Percentiles rank a stretch among this genome's conserved stretches.
These are phyloP conservation scores for Anagrus nilaparvatae DNA, from an alignment of 1,140 invertebrate species.

Conservation along the genomic window DNA sequence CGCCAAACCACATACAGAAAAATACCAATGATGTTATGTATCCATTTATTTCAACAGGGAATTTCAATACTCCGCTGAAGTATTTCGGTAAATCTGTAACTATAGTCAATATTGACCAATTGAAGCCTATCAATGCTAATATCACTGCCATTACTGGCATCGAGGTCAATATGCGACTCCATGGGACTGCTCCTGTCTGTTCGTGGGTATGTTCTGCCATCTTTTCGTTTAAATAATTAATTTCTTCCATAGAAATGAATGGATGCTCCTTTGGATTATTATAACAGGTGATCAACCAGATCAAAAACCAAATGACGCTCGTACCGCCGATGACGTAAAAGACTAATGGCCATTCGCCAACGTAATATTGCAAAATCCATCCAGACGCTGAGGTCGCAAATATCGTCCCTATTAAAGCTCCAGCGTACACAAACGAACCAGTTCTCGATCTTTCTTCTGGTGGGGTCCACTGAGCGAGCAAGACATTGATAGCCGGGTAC, in stretches of 20 bases:
- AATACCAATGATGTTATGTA: slow-evolving; percentile 59
- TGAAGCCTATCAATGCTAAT: slow-evolving; percentile 68
- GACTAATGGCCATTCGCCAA: slow-evolving; percentile 60
- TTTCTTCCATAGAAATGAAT: slow-evolving; percentile 63
- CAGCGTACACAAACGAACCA: slow-evolving; percentile 13
- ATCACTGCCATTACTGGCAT: slow-evolving; percentile 64
- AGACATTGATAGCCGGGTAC: slow-evolving; percentile 12
- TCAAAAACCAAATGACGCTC: slow-evolving; percentile 60
- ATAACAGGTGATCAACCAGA: slow-evolving; percentile 45
- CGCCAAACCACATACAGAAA: slow-evolving; percentile 63
- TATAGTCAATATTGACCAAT: slow-evolving; percentile 92
- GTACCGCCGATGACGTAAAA: slow-evolving; percentile 76
- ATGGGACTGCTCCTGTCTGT: slow-evolving; percentile 53
- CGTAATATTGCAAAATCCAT: slow-evolving; percentile 50
- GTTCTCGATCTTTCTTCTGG: slow-evolving; percentile 11
- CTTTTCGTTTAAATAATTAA: slow-evolving; percentile 58
- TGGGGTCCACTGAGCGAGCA: slow-evolving; percentile 13
- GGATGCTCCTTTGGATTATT: slow-evolving; percentile 10
- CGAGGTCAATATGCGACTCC: slow-evolving; percentile 64
- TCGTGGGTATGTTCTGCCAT: slow-evolving; percentile 45
- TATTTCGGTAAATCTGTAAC: slow-evolving; percentile 87
- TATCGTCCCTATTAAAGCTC: slow-evolving; percentile 9
- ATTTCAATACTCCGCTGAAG: slow-evolving; percentile 78
- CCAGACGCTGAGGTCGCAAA: slow-evolving; percentile 47
- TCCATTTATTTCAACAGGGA: slow-evolving; percentile 65